phyloP scores from a whole-genome alignment of 2,888 invertebrate genomes.

The Himalopsyche kuldschensis region DNA sequence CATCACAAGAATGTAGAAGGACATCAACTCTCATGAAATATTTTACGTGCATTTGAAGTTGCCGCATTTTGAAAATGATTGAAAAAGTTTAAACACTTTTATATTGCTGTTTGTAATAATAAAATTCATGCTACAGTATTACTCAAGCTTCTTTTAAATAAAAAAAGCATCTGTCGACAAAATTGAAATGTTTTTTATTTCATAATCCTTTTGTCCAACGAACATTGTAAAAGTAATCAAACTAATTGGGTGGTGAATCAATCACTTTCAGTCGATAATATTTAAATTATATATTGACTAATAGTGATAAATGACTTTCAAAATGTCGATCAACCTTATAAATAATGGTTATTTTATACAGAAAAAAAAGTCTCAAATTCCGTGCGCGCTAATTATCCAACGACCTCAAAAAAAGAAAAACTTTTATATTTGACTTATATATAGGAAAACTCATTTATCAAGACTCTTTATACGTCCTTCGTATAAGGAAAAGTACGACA shows the following conservation, averaged over 20 bases:
- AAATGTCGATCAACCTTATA: not conserved
- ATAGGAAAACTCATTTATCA: not conserved
- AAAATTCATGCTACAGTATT: not conserved
- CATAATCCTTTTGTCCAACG: not conserved
- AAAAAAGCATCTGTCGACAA: not conserved
- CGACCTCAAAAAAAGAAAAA: not conserved
- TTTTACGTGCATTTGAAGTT: conserved; percentile 12
- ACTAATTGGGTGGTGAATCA: not conserved
- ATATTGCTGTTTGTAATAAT: conserved; percentile 15
- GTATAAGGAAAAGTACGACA: no score
- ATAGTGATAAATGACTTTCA: not conserved
- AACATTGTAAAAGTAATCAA: not conserved
- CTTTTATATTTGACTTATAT: not conserved
- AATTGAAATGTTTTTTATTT: not conserved
- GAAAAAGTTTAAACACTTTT: conserved; percentile 18
- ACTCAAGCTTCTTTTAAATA: not conserved
- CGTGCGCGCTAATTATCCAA: not conserved
- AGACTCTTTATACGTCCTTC: no score
- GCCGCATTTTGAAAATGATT: conserved; percentile 9
- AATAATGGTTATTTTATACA: not conserved
- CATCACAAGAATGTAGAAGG: not conserved
- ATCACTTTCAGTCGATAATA: not conserved
- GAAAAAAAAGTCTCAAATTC: not conserved
- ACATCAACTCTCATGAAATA: not conserved
- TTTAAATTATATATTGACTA: not conserved